These are phyloP conservation scores for Zele albiditarsus DNA, from an alignment of 2,888 invertebrate species.

Conservation along the genomic window DNA sequence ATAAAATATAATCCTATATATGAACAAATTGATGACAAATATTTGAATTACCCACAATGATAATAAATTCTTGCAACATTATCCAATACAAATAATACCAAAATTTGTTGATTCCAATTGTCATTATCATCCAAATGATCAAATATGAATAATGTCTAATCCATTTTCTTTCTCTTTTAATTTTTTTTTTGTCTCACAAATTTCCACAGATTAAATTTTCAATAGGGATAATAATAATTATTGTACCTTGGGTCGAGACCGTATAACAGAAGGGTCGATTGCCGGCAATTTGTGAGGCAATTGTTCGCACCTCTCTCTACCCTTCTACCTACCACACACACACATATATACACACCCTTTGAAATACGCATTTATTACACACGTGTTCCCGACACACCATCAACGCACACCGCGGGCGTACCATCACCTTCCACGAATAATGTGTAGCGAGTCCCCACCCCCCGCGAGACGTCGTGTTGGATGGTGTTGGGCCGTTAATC, in stretches of 20 bases:
- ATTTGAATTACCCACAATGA: too few relatives aligned
- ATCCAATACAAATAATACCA: too few relatives aligned
- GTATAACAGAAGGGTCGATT: constrained; percentile 20
- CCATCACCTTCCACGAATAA: constrained; percentile 20
- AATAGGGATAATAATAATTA: neutral
- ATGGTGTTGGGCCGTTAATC: constrained; percentile 36
- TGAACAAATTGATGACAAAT: too few relatives aligned
- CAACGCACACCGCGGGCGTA: constrained; percentile 11
- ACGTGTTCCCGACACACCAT: neutral
- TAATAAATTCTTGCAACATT: too few relatives aligned
- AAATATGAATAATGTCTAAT: too few relatives aligned
- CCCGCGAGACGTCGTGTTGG: constrained; percentile 1
- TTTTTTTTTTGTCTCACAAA: neutral
- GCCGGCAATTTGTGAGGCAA: constrained; percentile 38
- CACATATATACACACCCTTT: neutral
- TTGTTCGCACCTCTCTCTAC: constrained; percentile 37
- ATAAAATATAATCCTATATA: too few relatives aligned
- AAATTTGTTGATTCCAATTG: too few relatives aligned
- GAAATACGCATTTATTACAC: neutral
- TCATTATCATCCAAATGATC: too few relatives aligned
- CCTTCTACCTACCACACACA: constrained; percentile 3
- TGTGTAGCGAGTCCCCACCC: neutral
- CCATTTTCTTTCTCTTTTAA: neutral
- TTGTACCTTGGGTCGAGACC: neutral
- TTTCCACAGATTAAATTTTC: neutral